A percentile compares a stretch with the other conserved stretches of the same genome.
phyloP scores from a whole-genome alignment of 1,140 invertebrate species.

The Liolophura sinensis region DNA sequence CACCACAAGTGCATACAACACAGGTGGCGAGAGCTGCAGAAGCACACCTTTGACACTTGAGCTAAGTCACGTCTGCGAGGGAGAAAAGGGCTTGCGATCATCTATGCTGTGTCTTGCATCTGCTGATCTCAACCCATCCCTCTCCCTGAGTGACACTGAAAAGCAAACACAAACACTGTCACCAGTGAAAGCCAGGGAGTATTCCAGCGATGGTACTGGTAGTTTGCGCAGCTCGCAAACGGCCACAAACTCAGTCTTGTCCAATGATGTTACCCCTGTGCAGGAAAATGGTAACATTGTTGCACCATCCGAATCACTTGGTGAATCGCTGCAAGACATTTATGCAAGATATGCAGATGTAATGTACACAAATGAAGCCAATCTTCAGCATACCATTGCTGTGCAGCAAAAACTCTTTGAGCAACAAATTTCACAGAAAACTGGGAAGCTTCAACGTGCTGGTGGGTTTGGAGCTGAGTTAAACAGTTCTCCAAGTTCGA shows the following conservation, averaged over 20 bases:
- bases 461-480: too few relatives aligned
- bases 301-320: slow-evolving; percentile 12
- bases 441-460: slow-evolving; percentile 34
- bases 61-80: slow-evolving; percentile 60
- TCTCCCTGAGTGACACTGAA: slow-evolving; percentile 47
- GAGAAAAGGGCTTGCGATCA: slow-evolving; percentile 47
- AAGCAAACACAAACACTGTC: slow-evolving; percentile 54
- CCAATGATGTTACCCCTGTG: too few relatives aligned
- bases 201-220: slow-evolving; percentile 41
- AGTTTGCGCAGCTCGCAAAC: too few relatives aligned
- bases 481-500: too few relatives aligned
- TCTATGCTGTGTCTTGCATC: slow-evolving; percentile 53
- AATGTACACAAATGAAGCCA: slow-evolving; percentile 76
- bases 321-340: slow-evolving; percentile 51
- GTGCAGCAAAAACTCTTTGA: slow-evolving; percentile 73
- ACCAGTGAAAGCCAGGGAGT: slow-evolving; percentile 24
- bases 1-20: slow-evolving; percentile 70
- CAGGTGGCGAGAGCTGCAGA: slow-evolving; percentile 74
- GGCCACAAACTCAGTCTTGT: too few relatives aligned
- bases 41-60: slow-evolving; percentile 69
- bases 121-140: slow-evolving; percentile 30
- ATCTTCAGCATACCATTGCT: slow-evolving; percentile 73
- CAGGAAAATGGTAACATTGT: too few relatives aligned
- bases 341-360: slow-evolving; percentile 56
- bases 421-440: slow-evolving; percentile 56